These are phyloP conservation scores for Tribolium madens DNA, from an alignment of 1,140 invertebrate species.

Conservation along the genomic window DNA sequence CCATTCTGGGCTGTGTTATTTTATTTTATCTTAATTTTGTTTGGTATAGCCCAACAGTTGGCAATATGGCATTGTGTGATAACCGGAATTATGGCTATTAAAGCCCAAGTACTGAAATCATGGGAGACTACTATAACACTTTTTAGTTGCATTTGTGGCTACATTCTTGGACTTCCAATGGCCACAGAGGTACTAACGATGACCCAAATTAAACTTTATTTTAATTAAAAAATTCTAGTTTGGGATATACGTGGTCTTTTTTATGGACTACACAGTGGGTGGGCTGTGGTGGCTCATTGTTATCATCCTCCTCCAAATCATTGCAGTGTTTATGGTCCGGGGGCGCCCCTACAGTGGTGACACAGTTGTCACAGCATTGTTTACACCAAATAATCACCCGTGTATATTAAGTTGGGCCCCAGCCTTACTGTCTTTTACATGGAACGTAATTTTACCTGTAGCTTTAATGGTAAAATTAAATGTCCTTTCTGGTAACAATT, in stretches of 20 bases:
- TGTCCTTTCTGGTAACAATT: slow-evolving; percentile 2
- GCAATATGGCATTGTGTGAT: slow-evolving; percentile 80
- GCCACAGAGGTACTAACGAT: slow-evolving; percentile 84
- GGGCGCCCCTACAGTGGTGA: slow-evolving; percentile 88
- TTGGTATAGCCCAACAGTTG: slow-evolving; percentile 86
- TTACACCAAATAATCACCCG: slow-evolving; percentile 68
- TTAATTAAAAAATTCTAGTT: slow-evolving; percentile 69
- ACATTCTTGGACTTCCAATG: slow-evolving; percentile 88
- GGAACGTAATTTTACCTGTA: slow-evolving; percentile 88
- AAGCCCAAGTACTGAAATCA: slow-evolving; percentile 75
- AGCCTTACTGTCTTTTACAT: slow-evolving; percentile 84
- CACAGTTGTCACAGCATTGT: slow-evolving; percentile 79
- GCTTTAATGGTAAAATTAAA: slow-evolving; percentile 74
- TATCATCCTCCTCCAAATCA: slow-evolving; percentile 81
- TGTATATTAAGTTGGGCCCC: slow-evolving; percentile 73
- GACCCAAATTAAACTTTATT: neutral
- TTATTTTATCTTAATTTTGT: slow-evolving; percentile 86
- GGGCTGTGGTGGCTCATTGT: slow-evolving; percentile 89
- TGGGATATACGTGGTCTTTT: slow-evolving; percentile 87
- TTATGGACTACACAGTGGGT: slow-evolving; percentile 84
- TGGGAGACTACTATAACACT: slow-evolving; percentile 91
- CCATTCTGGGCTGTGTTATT: slow-evolving; percentile 90
- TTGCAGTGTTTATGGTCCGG: slow-evolving; percentile 84
- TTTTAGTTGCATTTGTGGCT: slow-evolving; percentile 84
- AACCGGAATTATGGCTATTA: slow-evolving; percentile 83